A percentile compares a stretch with the other conserved stretches of the same genome.
phyloP scores from a whole-genome alignment of 37 sponge, comb jelly and placozoan species.

The Cliona cf. orientalis region DNA sequence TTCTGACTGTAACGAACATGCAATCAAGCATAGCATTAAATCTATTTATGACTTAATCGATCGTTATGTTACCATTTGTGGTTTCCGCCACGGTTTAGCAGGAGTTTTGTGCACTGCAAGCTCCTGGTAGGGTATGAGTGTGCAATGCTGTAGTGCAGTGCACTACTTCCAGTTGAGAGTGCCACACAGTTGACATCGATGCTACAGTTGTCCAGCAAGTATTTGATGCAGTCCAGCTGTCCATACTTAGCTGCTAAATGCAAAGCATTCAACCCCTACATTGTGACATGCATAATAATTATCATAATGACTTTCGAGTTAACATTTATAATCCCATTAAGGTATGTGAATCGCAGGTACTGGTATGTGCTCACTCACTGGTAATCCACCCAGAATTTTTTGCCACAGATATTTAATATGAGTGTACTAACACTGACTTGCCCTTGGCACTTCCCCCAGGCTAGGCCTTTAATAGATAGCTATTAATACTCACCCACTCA shows the following conservation, averaged over 20 bases:
- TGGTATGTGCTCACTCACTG: too few relatives aligned
- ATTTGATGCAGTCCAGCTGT: slow-evolving; percentile 51
- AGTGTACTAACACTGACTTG: too few relatives aligned
- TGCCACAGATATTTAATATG: too few relatives aligned
- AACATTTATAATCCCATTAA: too few relatives aligned
- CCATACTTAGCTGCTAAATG: slow-evolving; percentile 69
- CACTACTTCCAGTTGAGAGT: slow-evolving; percentile 22
- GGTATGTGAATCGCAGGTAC: too few relatives aligned
- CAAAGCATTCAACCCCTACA: slow-evolving; percentile 62
- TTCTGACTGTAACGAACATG: slow-evolving; percentile 19
- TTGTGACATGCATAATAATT: too few relatives aligned
- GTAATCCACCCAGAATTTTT: too few relatives aligned
- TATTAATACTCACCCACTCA: background rate
- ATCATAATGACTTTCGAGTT: too few relatives aligned
- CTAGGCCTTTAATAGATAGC: background rate
- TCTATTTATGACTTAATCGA: background rate
- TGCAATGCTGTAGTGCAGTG: slow-evolving; percentile 56
- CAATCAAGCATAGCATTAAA: background rate
- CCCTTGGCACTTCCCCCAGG: too few relatives aligned
- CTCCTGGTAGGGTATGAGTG: background rate
- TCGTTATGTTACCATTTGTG: slow-evolving; percentile 44
- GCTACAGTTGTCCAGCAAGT: slow-evolving; percentile 53
- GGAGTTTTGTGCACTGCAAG: slow-evolving; percentile 47
- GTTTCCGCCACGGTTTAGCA: slow-evolving; percentile 68
- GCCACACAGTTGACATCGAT: slow-evolving; percentile 31